These are phyloP conservation scores for Gila robusta DNA, from an alignment of 2,797 vertebrate genomes.

Conservation along the genomic window DNA sequence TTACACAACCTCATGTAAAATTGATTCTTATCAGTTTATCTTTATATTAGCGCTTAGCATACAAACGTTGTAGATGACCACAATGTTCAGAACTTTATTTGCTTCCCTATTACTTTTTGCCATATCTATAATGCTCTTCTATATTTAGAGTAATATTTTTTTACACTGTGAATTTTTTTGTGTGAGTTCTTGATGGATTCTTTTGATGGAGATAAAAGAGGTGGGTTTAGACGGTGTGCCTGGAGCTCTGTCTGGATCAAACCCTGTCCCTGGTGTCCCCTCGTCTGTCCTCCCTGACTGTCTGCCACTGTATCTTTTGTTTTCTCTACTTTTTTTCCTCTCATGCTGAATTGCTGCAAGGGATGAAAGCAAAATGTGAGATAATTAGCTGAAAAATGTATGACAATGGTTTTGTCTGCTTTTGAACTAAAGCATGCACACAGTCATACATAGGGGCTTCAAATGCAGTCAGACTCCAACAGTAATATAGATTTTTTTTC, in stretches of 20 bases:
- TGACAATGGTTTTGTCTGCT: conserved; percentile 9
- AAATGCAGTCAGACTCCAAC: background rate
- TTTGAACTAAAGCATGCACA: conserved; percentile 22
- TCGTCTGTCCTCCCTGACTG: conserved; percentile 18
- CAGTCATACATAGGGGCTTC: background rate
- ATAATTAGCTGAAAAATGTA: conserved; percentile 42
- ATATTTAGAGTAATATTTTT: background rate
- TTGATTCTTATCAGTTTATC: conserved; percentile 6
- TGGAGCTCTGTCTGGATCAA: conserved; percentile 49
- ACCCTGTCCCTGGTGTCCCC: conserved; percentile 23
- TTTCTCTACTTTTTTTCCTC: conserved; percentile 23
- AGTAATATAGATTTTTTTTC: background rate
- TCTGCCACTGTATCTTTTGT: conserved; percentile 1
- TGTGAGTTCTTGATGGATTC: conserved; percentile 8
- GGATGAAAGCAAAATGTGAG: conserved; percentile 6
- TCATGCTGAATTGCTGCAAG: conserved; percentile 23
- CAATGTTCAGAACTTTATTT: background rate
- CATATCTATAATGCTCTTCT: background rate
- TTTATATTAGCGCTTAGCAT: background rate
- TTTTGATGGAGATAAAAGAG: conserved; percentile 36
- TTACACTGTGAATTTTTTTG: background rate
- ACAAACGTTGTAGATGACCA: background rate
- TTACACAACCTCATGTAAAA: conserved; percentile 1
- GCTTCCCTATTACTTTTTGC: background rate
- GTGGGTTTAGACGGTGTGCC: conserved; percentile 33